Evolutionary conservation across 2,113 vertebrate genomes (phyloP).

Genomic region (Ptilonorhynchus violaceus): DNA sequence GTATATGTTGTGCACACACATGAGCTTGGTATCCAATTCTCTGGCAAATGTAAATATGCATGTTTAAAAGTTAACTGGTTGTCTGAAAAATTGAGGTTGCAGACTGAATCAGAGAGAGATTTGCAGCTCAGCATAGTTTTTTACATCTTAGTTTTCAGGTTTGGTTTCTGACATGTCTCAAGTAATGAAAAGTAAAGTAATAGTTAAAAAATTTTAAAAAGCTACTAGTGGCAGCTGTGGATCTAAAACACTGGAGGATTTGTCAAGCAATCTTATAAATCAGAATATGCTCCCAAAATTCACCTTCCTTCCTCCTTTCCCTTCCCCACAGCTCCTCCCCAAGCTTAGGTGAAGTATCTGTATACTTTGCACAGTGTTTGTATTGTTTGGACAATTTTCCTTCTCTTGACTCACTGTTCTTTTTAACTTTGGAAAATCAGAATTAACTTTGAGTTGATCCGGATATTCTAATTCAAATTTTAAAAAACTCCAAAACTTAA

Average conservation of each 20-base stretch:
- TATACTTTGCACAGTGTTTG: background rate
- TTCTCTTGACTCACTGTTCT: background rate
- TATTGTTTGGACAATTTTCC: background rate
- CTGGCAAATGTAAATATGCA: background rate
- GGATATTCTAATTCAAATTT: background rate
- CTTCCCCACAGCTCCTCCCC: background rate
- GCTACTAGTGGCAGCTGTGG: background rate
- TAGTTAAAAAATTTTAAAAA: background rate
- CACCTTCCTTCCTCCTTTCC: background rate
- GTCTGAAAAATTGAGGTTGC: background rate
- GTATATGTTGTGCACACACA: background rate
- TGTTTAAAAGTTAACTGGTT: background rate
- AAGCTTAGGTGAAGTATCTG: background rate
- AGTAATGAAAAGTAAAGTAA: background rate
- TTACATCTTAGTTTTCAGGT: background rate
- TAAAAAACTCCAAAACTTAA: background rate
- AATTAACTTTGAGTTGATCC: background rate
- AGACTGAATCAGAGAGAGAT: background rate
- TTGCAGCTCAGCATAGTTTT: background rate
- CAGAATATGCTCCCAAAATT: background rate
- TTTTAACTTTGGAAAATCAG: background rate
- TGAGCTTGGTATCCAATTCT: background rate
- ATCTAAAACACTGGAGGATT: background rate
- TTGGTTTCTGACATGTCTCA: background rate
- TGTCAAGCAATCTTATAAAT: background rate